Base-by-base conservation (phyloP, 2,113 vertebrate species). In the Riparia riparia region DNA sequence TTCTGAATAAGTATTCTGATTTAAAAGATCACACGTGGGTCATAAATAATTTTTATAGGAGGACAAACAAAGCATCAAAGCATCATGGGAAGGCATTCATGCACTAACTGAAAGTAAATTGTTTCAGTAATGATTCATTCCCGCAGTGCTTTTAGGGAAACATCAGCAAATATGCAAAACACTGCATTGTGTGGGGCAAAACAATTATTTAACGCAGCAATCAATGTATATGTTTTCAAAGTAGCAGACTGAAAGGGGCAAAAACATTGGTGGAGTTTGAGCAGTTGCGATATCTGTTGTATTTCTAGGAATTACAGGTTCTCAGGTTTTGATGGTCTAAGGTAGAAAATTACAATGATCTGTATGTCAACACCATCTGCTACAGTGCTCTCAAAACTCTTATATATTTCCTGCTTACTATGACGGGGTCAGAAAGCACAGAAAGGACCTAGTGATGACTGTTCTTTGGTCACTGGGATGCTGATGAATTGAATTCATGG, bases 1-100 rank as follows among this genome's bases (percentile, higher is more conserved):
- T 99, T 99, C 98, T 98, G 94, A 98, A 98, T 98, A 98, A 98
- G 98, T 98, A 98, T 98, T 98, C 98, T 98, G 98, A 98, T 98
- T 98, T 98, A 98, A 97, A 98, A 98, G 98, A 98, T 98, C 98
- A 98, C 97, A 98, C 86, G 96, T 97, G 96, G 98, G 98, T 98
- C 99, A 99, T 99, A 99, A 99, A 99, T 99, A 99, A 99, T 98
- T 98, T 98, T 99, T 98, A 98, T 98, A 98, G 97, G 98, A 98
- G 98, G 98, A 98, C 98, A 98, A 98, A 98, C 98, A 98, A 98
- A 98, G 97, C 97, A 98, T 98, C 97, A 97, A 97, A 95, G 98
- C 98, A 98, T 98, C 98, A 98, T 98, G 98, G 98, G 98, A 98
- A 98, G 94, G 98, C 98, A 98, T 98, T 98, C 98, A 95, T 98